Evolutionary conservation across 2,113 vertebrate species (phyloP).

Genomic region (Zeus faber): DNA sequence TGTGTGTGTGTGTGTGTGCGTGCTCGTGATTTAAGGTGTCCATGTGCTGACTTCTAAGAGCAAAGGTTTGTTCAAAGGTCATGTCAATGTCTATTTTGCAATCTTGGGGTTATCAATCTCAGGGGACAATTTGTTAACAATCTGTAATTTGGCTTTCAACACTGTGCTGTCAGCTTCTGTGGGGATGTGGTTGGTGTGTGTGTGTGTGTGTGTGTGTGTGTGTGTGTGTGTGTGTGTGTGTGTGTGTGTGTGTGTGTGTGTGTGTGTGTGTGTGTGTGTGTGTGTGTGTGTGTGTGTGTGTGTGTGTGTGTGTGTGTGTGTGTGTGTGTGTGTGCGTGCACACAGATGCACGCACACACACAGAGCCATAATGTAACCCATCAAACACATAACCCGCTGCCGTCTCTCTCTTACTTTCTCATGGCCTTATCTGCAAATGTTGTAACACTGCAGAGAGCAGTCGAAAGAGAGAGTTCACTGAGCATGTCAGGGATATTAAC

Average conservation of each 20-base stretch:
- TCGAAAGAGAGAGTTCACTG: slow-evolving; percentile 1
- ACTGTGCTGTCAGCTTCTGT: too few relatives aligned
- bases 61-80: too few relatives aligned
- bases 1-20: neutral
- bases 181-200: too few relatives aligned
- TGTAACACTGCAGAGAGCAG: neutral
- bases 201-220: neutral
- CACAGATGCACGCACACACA: too few relatives aligned
- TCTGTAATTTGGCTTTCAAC: too few relatives aligned
- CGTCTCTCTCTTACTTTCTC: slow-evolving; percentile 7
- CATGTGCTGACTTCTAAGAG: too few relatives aligned
- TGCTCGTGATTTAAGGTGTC: too few relatives aligned
- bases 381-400: neutral
- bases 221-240: neutral
- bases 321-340: neutral
- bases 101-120: too few relatives aligned
- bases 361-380: neutral
- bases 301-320: neutral
- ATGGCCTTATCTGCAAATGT: slow-evolving; percentile 9
- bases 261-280: neutral
- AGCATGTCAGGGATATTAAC: slow-evolving; percentile 24
- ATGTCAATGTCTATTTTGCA: too few relatives aligned
- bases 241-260: neutral
- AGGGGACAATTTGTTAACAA: too few relatives aligned
- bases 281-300: neutral